Evolutionary conservation across 1,140 invertebrate species (phyloP), one percentile per base, ranked within the genome.

Genomic region (Stegodyphus dumicola): DNA sequence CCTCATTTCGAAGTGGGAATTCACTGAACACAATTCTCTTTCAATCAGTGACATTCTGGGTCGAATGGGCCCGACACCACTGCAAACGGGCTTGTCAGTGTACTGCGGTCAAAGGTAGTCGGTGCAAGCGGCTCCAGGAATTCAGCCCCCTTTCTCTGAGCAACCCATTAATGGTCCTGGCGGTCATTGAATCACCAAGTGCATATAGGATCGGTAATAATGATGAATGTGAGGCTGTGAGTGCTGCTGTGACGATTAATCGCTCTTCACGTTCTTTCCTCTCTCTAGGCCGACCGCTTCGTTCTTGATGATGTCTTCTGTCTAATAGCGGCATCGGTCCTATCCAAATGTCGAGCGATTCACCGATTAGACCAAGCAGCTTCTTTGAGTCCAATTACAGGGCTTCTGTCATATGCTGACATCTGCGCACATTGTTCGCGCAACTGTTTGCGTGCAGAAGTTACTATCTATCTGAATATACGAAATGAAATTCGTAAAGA

Each of bases 1-100:
- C 56, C 56, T 60, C 56, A 60, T 0, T 15, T 60, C 56, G 5
- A 60, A 60, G 15, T 5, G 56, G 56, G 15, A 60, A 1, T 60
- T 60, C 56, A 60, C 56, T 60, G 56, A 60, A 60, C 1, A 60
- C 56, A 10, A 60, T 60, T 60, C 1, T 60, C 1, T 0, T 60
- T 5, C 56, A 60, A 5, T 1, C 0, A 60, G 15, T 60, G 56
- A 60, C 56, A 60, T 60, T 60, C 5, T 5, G 5, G 56, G 9
- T 60, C 56, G n/a, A 67, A 78, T 65, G 77, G 73, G 51, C 1
- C 69, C 2, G n/a, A 52, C 69, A 71, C 69, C 69, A 71, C 7
- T 10, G 69, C 1, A 71, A 71, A 71, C 69, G 69, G 33, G 69
- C 7, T 33, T 71, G 69, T 48, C 7, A 52, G 7, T 48, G 69